Percentiles rank a stretch among this genome's conserved stretches.
Evolutionary conservation across 2,113 vertebrate genomes (phyloP).

Genomic region (Prietella phreatophila): DNA sequence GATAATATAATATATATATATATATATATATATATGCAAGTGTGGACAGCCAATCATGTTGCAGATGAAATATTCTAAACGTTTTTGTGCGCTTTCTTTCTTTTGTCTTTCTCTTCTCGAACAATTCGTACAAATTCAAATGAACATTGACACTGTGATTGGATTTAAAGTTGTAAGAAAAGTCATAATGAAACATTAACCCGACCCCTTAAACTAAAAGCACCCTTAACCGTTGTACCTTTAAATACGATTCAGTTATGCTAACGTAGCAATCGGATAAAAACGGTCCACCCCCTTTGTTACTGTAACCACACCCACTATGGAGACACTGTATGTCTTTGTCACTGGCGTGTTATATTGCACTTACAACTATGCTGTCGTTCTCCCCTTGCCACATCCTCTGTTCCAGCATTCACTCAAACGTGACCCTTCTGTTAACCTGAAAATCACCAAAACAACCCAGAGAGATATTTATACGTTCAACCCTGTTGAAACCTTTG

Average conservation of each 20-base stretch:
- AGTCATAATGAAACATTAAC: neutral
- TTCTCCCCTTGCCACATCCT: neutral
- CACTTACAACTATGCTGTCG: neutral
- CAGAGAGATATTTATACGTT: constrained; percentile 21
- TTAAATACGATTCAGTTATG: neutral
- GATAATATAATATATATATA: no score
- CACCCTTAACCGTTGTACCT: neutral
- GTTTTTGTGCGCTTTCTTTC: no score
- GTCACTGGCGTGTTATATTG: neutral
- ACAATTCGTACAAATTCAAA: neutral
- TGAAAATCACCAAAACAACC: neutral
- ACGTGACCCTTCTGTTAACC: neutral
- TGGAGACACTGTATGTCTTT: neutral
- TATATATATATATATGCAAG: neutral
- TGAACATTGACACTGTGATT: neutral
- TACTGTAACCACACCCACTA: neutral
- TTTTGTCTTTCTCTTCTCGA: no score
- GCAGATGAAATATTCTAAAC: neutral
- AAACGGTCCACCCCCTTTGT: neutral
- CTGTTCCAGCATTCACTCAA: neutral
- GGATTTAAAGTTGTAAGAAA: neutral
- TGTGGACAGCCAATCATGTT: neutral
- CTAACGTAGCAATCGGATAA: neutral
- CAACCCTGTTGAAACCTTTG: neutral
- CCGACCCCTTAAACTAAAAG: neutral